These are phyloP conservation scores for Trichonephila inaurata DNA, from an alignment of 1,140 invertebrate species.

Conservation along the genomic window DNA sequence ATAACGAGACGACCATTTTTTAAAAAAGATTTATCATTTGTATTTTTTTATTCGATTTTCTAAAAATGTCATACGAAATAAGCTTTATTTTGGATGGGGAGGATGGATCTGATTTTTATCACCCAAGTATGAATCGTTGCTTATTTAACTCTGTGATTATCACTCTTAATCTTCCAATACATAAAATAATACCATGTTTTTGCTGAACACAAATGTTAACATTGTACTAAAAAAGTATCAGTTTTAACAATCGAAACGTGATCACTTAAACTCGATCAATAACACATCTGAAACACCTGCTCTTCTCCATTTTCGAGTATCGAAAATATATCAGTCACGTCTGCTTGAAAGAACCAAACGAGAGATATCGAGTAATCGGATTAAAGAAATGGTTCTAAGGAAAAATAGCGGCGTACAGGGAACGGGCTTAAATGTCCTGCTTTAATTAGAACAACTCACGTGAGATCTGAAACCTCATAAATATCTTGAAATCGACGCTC, in stretches of 20 bases:
- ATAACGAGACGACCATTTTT: too few relatives aligned
- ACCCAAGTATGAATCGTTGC: too few relatives aligned
- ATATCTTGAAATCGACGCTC: not conserved
- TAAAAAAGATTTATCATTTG: too few relatives aligned
- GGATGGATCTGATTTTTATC: too few relatives aligned
- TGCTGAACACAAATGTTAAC: not conserved
- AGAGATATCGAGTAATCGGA: not conserved
- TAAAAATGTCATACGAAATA: too few relatives aligned
- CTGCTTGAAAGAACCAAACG: not conserved
- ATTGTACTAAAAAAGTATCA: not conserved
- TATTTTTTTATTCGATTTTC: too few relatives aligned
- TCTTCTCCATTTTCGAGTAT: not conserved
- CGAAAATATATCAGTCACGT: slow-evolving; percentile 38
- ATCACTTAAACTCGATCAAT: not conserved
- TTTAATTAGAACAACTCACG: slow-evolving; percentile 15
- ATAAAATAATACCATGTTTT: not conserved
- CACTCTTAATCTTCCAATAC: too few relatives aligned
- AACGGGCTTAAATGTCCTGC: not conserved
- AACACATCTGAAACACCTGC: slow-evolving; percentile 10
- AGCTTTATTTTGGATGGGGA: too few relatives aligned
- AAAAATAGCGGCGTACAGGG: not conserved
- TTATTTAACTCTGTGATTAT: too few relatives aligned
- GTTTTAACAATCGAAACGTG: not conserved
- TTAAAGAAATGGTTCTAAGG: not conserved
- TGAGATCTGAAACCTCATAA: not conserved